Base-by-base conservation (phyloP, 2,797 vertebrate species). In the Pangasius larnaudii region DNA sequence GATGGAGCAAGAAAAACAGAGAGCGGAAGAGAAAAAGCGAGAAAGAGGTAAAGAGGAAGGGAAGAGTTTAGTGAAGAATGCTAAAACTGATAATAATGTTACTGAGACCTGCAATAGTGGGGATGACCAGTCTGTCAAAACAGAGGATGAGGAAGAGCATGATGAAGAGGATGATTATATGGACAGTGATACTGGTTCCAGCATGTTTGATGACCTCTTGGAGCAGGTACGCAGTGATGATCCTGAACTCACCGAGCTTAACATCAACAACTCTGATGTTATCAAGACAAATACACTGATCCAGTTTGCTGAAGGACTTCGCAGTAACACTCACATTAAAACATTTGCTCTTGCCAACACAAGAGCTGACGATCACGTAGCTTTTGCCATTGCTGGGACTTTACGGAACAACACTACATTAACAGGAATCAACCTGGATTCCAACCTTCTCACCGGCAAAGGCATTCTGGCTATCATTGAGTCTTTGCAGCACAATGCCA, bases 211-310 rank as follows among this genome's bases (percentile, higher is more conserved):
- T 0, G 97, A 97, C 85, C 95, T 96, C 0, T 93, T 98, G 2
- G 97, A 97, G 92, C 94, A 92, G 71, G 96, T 97, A 86, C 95
- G 95, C 90, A 96, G 92, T 90, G 97, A 97, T 0, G 96, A 97
- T 0, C 92, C 96, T 0, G 94, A 95, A 84, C 91, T 96, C 86
- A 96, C 92, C 0, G 97, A 97, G 74, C 94, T 98, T 67, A 98
- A 97, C 0, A 93, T 98, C 36, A 98, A 98, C 94, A 98, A 98
- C 93, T 97, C 96, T 0, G 97, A 97, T 89, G 96, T 95, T 51
- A 97, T 98, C 91, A 96, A 94, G 58, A 95, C 93, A 0, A 96
- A 97, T 92, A 97, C 96, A 33, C 86, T 98, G 85, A 96, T 97
- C 87, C 95, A 96, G 51, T 97, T 97, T 91, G 93, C 97, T 0